phyloP scores from a whole-genome alignment of 1,140 invertebrate species.

The Brachystomella parvula region DNA sequence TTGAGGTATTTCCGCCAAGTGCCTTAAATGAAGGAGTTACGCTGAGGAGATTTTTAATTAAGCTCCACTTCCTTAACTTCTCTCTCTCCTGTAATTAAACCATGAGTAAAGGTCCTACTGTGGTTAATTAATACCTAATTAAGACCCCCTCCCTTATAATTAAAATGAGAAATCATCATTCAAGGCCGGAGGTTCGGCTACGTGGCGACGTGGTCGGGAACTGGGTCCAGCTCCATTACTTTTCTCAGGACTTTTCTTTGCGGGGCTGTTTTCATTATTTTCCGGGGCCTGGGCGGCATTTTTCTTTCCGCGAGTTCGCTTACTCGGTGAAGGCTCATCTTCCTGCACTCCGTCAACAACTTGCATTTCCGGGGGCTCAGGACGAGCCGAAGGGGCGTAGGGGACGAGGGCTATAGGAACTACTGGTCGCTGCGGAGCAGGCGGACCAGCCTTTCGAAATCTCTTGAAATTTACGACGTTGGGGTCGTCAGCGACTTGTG shows the following conservation, averaged over 20 bases:
- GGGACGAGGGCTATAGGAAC: not conserved
- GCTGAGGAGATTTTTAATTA: not conserved
- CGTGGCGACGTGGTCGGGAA: no score
- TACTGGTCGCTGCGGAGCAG: not conserved
- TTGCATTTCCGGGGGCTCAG: no score
- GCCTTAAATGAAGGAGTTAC: not conserved
- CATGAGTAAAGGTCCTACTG: no score
- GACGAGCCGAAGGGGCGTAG: no score
- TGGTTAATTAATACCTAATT: not conserved
- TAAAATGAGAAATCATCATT: not conserved
- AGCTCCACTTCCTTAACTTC: not conserved
- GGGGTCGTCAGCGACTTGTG: not conserved
- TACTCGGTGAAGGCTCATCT: not conserved
- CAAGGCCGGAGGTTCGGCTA: no score
- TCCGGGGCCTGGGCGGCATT: not conserved
- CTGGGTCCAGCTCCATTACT: no score
- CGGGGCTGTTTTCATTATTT: not conserved
- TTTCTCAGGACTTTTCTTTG: not conserved
- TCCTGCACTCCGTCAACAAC: not conserved
- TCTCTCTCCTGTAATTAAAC: not conserved
- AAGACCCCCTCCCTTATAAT: not conserved
- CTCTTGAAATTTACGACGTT: not conserved
- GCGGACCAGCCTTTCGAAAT: not conserved
- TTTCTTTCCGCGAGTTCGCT: not conserved
- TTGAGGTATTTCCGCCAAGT: not conserved